These are phyloP conservation scores for Cyrtonyx montezumae DNA, from an alignment of 2,113 vertebrate species.

Conservation along the genomic window DNA sequence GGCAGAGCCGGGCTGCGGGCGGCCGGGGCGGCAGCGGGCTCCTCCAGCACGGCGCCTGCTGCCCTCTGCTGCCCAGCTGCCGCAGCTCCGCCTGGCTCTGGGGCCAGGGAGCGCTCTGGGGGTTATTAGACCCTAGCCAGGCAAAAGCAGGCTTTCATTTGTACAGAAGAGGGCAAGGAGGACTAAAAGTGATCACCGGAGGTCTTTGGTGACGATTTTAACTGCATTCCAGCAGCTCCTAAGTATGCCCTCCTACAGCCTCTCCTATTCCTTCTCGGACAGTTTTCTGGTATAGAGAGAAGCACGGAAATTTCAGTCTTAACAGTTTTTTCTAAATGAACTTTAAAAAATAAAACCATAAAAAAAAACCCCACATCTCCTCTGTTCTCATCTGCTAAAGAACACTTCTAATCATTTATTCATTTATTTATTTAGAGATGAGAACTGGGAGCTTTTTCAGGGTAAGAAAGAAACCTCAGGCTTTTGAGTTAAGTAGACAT, in stretches of 20 bases:
- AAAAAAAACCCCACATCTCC: not conserved
- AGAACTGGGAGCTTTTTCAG: not conserved
- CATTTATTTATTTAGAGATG: not conserved
- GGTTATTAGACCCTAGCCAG: accelerated
- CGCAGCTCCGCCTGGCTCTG: accelerated
- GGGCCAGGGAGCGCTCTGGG: accelerated
- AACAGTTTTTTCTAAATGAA: not conserved
- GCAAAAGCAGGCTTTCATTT: not conserved
- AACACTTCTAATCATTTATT: not conserved
- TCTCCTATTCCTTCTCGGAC: accelerated
- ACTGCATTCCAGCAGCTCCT: not conserved
- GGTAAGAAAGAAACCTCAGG: not conserved
- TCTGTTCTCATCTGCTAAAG: not conserved
- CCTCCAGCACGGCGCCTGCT: not conserved
- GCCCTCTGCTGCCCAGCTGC: conserved; percentile 51
- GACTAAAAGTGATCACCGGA: accelerated
- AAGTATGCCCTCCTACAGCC: not conserved
- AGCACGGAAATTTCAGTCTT: not conserved
- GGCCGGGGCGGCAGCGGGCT: not conserved
- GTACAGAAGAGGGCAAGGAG: not conserved
- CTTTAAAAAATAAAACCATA: not conserved
- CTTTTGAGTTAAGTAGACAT: not conserved
- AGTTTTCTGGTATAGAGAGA: not conserved
- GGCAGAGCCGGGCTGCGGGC: not conserved
- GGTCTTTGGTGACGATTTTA: not conserved